A percentile compares a stretch with the other conserved stretches of the same genome.
These are phyloP conservation scores for Enteromius fasciolatus DNA, from an alignment of 2,797 vertebrate species.

Conservation along the genomic window DNA sequence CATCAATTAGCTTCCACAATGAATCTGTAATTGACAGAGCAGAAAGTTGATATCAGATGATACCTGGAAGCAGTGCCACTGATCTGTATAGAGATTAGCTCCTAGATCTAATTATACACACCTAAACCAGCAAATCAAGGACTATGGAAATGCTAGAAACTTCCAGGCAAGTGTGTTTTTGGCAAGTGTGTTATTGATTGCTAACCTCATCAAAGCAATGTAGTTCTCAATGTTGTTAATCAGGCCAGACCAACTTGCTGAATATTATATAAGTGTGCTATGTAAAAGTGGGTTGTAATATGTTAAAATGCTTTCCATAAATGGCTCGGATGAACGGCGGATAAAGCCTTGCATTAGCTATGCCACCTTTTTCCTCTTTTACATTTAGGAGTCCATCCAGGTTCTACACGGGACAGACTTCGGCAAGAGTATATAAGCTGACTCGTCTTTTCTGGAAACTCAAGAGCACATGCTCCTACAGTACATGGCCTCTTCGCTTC, in stretches of 20 bases:
- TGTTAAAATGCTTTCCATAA: not conserved
- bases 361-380: not conserved
- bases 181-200: not conserved
- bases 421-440: slow-evolving; percentile 44
- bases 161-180: not conserved
- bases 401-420: slow-evolving; percentile 6
- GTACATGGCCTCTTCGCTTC: slow-evolving; percentile 49
- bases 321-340: not conserved
- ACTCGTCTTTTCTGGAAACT: slow-evolving; percentile 48
- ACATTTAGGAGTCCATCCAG: not conserved
- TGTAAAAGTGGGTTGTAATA: not conserved
- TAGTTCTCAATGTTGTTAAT: too few relatives aligned
- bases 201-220: too few relatives aligned
- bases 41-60: not conserved
- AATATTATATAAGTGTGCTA: not conserved
- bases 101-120: not conserved
- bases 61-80: not conserved
- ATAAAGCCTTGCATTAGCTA: not conserved
- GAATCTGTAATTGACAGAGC: too few relatives aligned
- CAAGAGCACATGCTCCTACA: slow-evolving; percentile 54
- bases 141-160: not conserved
- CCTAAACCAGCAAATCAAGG: not conserved
- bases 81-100: not conserved
- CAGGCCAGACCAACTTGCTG: not conserved
- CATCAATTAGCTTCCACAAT: not conserved